These are phyloP conservation scores for Nemurella pictetii DNA, from an alignment of 2,888 invertebrate genomes.

Conservation along the genomic window DNA sequence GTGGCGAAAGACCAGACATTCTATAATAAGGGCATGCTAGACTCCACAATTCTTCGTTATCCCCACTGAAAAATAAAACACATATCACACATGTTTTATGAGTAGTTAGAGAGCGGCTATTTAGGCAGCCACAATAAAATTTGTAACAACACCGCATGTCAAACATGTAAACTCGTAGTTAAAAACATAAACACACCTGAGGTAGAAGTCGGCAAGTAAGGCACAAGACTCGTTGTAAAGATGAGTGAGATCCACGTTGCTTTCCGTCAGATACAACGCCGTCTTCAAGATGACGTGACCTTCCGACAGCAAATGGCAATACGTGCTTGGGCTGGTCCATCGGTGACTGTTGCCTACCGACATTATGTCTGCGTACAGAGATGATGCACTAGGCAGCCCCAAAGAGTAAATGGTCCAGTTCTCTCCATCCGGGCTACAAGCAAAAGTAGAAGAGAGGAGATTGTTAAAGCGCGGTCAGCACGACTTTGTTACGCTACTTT, in stretches of 20 bases:
- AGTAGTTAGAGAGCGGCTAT: too few relatives aligned
- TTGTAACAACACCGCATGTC: too few relatives aligned
- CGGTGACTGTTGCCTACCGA: slow-evolving; percentile 67
- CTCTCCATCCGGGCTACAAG: slow-evolving; percentile 34
- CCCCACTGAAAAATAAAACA: too few relatives aligned
- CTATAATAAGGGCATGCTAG: slow-evolving; percentile 59
- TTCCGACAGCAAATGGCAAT: slow-evolving; percentile 72
- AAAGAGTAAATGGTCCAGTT: slow-evolving; percentile 74
- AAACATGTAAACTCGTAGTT: background rate
- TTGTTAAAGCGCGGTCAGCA: too few relatives aligned
- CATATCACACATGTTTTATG: too few relatives aligned
- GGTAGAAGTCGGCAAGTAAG: slow-evolving; percentile 60
- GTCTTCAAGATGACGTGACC: slow-evolving; percentile 68
- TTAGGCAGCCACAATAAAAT: too few relatives aligned
- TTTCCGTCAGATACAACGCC: slow-evolving; percentile 49
- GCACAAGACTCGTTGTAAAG: slow-evolving; percentile 60
- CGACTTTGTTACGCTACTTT: too few relatives aligned
- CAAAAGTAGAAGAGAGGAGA: background rate
- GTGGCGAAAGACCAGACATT: slow-evolving; percentile 57
- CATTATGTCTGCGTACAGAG: slow-evolving; percentile 70
- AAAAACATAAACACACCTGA: slow-evolving; percentile 47
- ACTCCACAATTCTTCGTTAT: slow-evolving; percentile 50
- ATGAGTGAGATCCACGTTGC: slow-evolving; percentile 47
- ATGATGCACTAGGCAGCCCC: slow-evolving; percentile 64
- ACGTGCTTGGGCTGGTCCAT: slow-evolving; percentile 66